Conservation (phyloP, 1,140 invertebrate genomes). For the Venturia canescens region DNA sequence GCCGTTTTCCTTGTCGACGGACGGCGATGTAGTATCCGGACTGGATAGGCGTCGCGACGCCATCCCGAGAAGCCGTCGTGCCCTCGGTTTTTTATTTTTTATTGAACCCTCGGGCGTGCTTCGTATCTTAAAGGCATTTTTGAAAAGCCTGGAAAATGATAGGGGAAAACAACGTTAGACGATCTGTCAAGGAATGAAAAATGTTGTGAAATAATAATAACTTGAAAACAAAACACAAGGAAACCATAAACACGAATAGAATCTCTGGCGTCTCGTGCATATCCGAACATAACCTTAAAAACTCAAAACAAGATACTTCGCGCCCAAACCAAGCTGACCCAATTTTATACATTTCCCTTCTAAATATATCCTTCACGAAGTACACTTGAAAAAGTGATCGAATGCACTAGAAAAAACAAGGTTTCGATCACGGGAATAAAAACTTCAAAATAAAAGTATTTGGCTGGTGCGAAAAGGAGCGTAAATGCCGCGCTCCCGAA, state of each 20-base stretch:
- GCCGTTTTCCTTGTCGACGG: conserved; percentile 66
- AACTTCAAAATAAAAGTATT: neutral
- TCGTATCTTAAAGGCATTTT: conserved; percentile 72
- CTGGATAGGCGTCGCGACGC: conserved; percentile 59
- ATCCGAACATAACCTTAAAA: conserved; percentile 12
- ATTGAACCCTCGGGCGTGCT: conserved; percentile 62
- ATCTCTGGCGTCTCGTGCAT: neutral
- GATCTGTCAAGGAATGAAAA: conserved; percentile 25
- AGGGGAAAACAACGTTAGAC: conserved; percentile 43
- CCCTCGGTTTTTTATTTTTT: conserved; percentile 55
- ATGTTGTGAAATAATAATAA: conserved; percentile 9
- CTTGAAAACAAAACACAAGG: neutral
- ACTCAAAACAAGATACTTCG: conserved; percentile 31
- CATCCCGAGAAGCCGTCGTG: conserved; percentile 63
- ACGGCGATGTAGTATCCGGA: conserved; percentile 56
- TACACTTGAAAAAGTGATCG: conserved; percentile 10
- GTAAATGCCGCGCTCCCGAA: neutral
- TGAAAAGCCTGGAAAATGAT: conserved; percentile 70
- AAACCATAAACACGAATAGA: conserved; percentile 5
- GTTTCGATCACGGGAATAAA: conserved; percentile 1
- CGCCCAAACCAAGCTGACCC: conserved; percentile 38
- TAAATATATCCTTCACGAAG: neutral
- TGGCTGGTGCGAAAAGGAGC: conserved; percentile 14
- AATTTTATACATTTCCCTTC: conserved; percentile 1
- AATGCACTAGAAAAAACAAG: neutral